phyloP scores from a whole-genome alignment of 2,888 invertebrate species.

The Tipula vernalis region DNA sequence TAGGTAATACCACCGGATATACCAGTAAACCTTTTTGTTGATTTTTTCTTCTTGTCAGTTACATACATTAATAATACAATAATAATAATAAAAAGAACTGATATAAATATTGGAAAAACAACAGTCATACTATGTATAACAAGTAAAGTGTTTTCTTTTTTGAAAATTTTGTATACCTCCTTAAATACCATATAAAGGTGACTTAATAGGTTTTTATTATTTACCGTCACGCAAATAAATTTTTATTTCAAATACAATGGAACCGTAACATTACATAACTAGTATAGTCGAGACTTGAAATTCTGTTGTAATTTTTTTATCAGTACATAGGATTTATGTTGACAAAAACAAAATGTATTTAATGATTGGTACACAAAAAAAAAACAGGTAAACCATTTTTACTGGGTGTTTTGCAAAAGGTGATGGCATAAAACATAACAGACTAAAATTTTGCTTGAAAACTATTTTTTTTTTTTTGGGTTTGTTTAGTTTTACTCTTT shows the following conservation, averaged over 20 bases:
- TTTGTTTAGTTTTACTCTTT: too few species aligned
- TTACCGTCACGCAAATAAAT: not conserved
- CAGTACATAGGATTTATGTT: too few species aligned
- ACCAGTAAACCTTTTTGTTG: not conserved
- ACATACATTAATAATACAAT: not conserved
- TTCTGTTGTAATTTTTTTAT: not conserved
- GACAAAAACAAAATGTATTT: too few species aligned
- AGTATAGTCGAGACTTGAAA: not conserved
- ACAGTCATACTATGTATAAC: not conserved
- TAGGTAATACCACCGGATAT: not conserved
- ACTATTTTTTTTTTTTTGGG: too few species aligned
- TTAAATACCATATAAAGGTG: not conserved
- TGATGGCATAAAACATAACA: too few species aligned
- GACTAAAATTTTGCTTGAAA: too few species aligned
- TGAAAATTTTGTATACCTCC: not conserved
- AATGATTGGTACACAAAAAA: too few species aligned
- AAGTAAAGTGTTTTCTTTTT: not conserved
- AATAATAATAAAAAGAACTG: not conserved
- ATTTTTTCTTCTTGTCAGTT: not conserved
- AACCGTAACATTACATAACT: not conserved
- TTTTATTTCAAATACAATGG: not conserved
- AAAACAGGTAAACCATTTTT: too few species aligned
- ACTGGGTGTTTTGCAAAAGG: too few species aligned
- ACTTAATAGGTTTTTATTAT: not conserved
- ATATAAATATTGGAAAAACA: not conserved